Base-by-base conservation (phyloP, 2,888 invertebrate genomes). In the Lottia scabra region DNA sequence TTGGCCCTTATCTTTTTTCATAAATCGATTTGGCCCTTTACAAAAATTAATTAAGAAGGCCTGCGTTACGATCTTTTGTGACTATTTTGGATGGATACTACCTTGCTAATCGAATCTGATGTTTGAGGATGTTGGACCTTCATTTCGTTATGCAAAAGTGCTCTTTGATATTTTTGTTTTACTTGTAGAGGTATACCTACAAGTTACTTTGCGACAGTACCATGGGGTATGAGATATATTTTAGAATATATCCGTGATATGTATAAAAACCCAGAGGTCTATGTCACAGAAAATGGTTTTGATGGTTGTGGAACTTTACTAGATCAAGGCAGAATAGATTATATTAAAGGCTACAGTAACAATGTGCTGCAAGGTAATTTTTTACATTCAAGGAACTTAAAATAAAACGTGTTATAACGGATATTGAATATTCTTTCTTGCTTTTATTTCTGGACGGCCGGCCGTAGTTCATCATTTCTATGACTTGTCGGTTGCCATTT, bases 281-380 rank as follows among this genome's bases (percentile, higher is more conserved):
- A 78, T 72, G 76, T 87, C 43, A 84, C 87, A 5, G 86, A 87
- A 71, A 86, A 81, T 65, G 87, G 87, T 1, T 74, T 81, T 4
- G 75, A 78, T 16, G 85, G 85, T 75, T 82, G 83, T 67, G 86
- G 85, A 0, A 81, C 81, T 0, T 38, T 86, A 8, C 78, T 84
- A 63, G 89, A 89, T 68, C 73, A 83, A 30, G 71, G 73, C 6
- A 78, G 88, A 19, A 79, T 87, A 10, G 74, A 81, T 19, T 86
- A 81, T 77, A 82, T 85, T 77, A 84, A 80, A 62, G 74, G 75
- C 16, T 85, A 86, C 78, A 83, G 84, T 62, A 83, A 84, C 48
- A 82, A 85, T 63, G 81, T 88, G 2, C 76, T 87, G 27, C 83
- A 85, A 81, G 86, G 88, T 87, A 66, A 23, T 10, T 2, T 1